Evolutionary conservation across 2,888 invertebrate genomes (phyloP), one percentile per base, ranked within the genome.

Genomic region (Apodemia zela): DNA sequence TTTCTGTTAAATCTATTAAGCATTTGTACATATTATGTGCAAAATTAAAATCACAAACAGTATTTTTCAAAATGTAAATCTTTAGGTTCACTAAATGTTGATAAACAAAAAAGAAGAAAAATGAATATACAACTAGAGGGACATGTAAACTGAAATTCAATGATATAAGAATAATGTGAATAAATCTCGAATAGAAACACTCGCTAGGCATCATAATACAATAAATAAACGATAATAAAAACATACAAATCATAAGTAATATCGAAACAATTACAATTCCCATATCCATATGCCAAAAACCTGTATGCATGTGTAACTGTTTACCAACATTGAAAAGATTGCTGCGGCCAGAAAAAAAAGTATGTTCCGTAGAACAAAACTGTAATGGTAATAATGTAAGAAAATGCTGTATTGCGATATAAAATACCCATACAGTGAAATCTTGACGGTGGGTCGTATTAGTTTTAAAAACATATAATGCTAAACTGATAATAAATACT

Each of bases 61-160:
- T 13, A 11, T 25, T 18, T 21, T 13, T 13, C 3, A 25, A 13
- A 11, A 51, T 11, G 17, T 11, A 21, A 18, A 21, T 21, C 13
- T 11, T 51, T 18, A 51, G 21, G 21, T 51, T 21, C 8, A 21
- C 11, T 18, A 51, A 21, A 51, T 51, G 21, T 51, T 4, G 11
- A 51, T 51, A 51, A 51, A 51, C 21, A 51, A 13, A 51, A 25
- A 21, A 25, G 51, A 51, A 51, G 17, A 51, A 51, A 18, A 51
- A 47, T 38, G 45, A 49, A 38, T 38, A 57, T 57, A 59, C 18
- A n/a, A 61, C 4, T 49, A 45, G 11, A 25, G 49, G 29, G 0
- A 33, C 13, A 61, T 47, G 33, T 17, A 33, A 33, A 5, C 29
- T 45, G 11, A 38, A 60, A 45, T 15, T 15, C 15, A 45, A 0